Percentiles rank a stretch among this genome's conserved stretches.
These are phyloP conservation scores for Physeter macrocephalus DNA, from an alignment of 2,113 vertebrate species.

Conservation along the genomic window DNA sequence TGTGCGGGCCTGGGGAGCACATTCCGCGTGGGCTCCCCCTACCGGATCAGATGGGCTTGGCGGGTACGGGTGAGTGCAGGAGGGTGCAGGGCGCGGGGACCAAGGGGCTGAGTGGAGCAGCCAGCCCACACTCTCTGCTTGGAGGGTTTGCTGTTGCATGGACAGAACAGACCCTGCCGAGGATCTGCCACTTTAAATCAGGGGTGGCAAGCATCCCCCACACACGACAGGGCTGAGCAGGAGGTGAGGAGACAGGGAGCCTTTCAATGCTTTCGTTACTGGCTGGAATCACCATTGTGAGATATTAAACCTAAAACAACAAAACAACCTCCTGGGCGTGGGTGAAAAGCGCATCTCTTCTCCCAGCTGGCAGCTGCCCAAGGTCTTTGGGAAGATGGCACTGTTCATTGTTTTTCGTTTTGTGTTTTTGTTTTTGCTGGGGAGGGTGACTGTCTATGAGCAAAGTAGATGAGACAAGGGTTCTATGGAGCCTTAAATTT, in stretches of 20 bases:
- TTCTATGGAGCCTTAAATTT: background rate
- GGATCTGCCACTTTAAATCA: too few species aligned
- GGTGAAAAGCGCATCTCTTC: background rate
- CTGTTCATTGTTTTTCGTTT: rapidly evolving
- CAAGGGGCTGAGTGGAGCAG: rapidly evolving
- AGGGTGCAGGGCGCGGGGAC: rapidly evolving
- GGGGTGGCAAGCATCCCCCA: too few species aligned
- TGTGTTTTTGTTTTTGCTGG: background rate
- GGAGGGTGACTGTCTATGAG: background rate
- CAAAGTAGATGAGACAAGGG: background rate
- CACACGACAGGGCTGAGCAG: background rate
- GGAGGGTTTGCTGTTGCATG: background rate
- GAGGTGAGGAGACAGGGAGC: background rate
- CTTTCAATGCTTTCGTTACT: background rate
- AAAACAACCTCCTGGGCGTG: background rate
- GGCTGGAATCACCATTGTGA: background rate
- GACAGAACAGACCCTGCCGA: background rate
- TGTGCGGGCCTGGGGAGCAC: too few species aligned
- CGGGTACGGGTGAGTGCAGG: rapidly evolving
- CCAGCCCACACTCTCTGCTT: background rate
- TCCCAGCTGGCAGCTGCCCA: background rate
- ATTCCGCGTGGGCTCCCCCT: background rate
- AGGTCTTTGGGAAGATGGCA: background rate
- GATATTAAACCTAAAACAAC: background rate
- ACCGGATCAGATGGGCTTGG: rapidly evolving